Evolutionary conservation across 2,113 vertebrate species (phyloP).

Genomic region (Daubentonia madagascariensis): DNA sequence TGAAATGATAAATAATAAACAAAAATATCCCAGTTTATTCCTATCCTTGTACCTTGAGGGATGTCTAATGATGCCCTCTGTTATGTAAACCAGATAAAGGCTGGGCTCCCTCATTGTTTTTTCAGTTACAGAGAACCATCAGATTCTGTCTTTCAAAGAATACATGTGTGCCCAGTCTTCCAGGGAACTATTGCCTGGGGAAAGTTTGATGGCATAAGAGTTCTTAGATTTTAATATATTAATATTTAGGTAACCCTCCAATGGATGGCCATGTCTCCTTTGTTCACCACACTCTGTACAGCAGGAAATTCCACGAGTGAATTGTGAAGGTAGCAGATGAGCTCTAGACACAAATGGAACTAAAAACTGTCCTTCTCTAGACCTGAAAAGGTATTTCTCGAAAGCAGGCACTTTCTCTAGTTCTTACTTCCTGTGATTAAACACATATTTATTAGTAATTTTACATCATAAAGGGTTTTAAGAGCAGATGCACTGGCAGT

Average conservation of each 20-base stretch:
- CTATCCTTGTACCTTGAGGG: not conserved
- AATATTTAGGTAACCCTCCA: not conserved
- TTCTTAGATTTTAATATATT: not conserved
- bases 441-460: slow-evolving; percentile 1
- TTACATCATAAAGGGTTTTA: slow-evolving; percentile 25
- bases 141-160: not conserved
- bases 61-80: not conserved
- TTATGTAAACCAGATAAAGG: not conserved
- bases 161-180: not conserved
- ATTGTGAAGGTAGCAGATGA: not conserved
- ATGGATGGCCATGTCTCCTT: not conserved
- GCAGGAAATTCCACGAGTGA: not conserved
- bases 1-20: not conserved
- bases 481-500: slow-evolving; percentile 37
- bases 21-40: not conserved
- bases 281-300: not conserved
- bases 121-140: not conserved
- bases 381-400: not conserved
- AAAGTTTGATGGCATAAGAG: not conserved
- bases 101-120: not conserved
- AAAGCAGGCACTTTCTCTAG: not conserved
- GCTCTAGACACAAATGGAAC: not conserved
- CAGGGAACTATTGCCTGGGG: not conserved
- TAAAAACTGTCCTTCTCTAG: not conserved
- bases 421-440: not conserved